Evolutionary conservation across 2,888 invertebrate genomes (phyloP), one percentile per base, ranked within the genome.

Genomic region (Gari tellinella): DNA sequence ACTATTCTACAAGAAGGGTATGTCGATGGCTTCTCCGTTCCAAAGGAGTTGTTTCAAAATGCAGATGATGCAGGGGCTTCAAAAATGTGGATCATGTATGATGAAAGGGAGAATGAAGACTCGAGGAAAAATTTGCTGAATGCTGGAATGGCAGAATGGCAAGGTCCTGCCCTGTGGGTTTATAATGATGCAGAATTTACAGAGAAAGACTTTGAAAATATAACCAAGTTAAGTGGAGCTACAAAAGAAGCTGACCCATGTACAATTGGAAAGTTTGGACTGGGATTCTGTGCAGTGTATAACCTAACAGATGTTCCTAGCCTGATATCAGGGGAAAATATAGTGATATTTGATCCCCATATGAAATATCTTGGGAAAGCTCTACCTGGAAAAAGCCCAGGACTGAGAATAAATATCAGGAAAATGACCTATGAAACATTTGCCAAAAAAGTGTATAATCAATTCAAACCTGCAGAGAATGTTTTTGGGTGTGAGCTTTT

Each of bases 281-380:
- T 90, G 7, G 90, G 90, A 0, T 90, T 90, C 78, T 89, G 89
- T 63, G 82, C 89, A 17, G 89, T 90, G 14, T 90, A 90, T 70
- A 90, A 90, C 57, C 46, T 90, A n/a, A 90, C 90, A 12, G 90
- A 90, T 81, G 88, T 89, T 10, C 90, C 90, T 8, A 89, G 88
- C 48, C 89, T 91, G 55, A 72, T 91, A 15, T 89, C 88, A 55
- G 75, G 88, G 2, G 69, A 87, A 62, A 84, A 77, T 53, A 67
- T 90, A 49, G 89, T 90, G 8, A 88, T 91, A 17, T 89, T 91
- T 64, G 91, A 91, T 73, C 91, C 91, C 5, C 89, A 90, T 63
- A 77, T 75, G 26, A 84, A 61, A 14, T 85, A 89, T 67, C 76
- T 90, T 2, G 85, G 84, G 10, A 80, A 82, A 57, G 69, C 80